Conservation (phyloP, 2,113 vertebrate species). For the Larimichthys polyactis region DNA sequence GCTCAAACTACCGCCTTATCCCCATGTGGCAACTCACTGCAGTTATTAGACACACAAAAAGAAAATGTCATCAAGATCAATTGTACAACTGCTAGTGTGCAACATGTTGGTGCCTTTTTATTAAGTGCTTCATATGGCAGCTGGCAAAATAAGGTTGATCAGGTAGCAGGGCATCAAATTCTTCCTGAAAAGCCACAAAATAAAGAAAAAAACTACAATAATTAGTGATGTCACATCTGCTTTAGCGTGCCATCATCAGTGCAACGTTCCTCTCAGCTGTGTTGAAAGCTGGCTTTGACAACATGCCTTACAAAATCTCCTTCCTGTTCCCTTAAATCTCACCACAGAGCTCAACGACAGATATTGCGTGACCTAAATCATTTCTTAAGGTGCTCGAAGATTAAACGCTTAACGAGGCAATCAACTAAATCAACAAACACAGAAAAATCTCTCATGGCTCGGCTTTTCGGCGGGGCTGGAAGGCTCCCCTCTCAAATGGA, state of each 20-base stretch:
- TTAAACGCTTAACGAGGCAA: neutral
- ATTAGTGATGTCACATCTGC: neutral
- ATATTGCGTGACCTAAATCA: constrained; percentile 13
- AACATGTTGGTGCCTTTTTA: neutral
- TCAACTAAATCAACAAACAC: neutral
- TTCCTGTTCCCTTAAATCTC: constrained; percentile 51
- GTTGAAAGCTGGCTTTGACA: constrained; percentile 49
- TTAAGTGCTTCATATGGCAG: neutral
- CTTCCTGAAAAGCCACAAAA: neutral
- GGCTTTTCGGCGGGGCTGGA: neutral
- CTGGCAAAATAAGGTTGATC: neutral
- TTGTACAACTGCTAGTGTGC: neutral
- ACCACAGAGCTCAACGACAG: constrained; percentile 6
- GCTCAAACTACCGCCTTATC: constrained; percentile 17
- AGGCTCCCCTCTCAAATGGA: constrained; percentile 36
- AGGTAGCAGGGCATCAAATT: neutral
- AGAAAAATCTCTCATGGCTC: neutral
- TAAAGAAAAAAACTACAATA: neutral
- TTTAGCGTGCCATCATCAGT: neutral
- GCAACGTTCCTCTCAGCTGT: constrained; percentile 10
- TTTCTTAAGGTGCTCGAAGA: neutral
- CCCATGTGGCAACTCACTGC: constrained; percentile 11
- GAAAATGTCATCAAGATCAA: neutral
- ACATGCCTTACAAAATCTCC: constrained; percentile 49
- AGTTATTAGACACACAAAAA: neutral